A percentile compares a stretch with the other conserved stretches of the same genome.
phyloP scores from a whole-genome alignment of 2,797 vertebrate species.

The Parotocinclus haroldoi region DNA sequence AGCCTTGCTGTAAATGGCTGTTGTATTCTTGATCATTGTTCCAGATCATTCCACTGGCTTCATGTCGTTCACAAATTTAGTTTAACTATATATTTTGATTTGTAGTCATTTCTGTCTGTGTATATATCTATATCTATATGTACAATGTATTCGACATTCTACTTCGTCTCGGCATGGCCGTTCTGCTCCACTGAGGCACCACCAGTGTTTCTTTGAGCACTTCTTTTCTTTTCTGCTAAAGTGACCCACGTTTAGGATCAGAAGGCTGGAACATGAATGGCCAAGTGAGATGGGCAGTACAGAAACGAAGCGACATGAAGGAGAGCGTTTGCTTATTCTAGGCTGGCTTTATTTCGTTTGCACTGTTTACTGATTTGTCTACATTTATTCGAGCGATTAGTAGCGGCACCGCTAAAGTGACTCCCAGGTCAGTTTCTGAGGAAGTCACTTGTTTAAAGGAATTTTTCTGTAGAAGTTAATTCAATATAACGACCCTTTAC shows the following conservation, averaged over 20 bases:
- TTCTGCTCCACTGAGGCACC: conserved; percentile 38
- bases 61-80: conserved; percentile 29
- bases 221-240: conserved; percentile 10
- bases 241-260: conserved; percentile 6
- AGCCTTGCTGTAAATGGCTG: conserved; percentile 40
- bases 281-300: background rate
- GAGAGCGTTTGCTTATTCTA: conserved; percentile 8
- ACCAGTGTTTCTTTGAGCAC: conserved; percentile 38
- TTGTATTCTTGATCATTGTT: conserved; percentile 37
- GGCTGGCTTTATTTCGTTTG: background rate
- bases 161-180: conserved; percentile 52
- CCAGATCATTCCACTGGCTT: conserved; percentile 36
- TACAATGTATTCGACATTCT: conserved; percentile 46
- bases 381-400: too few relatives aligned
- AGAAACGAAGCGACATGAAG: background rate
- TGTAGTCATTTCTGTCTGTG: conserved; percentile 37
- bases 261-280: background rate
- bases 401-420: background rate
- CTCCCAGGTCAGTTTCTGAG: background rate
- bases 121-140: conserved; percentile 52
- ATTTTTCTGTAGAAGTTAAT: too few relatives aligned
- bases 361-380: too few relatives aligned
- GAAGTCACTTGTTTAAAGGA: background rate
- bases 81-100: conserved; percentile 24
- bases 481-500: too few relatives aligned